phyloP scores from a whole-genome alignment of 1,140 invertebrate species.

The Parapsyche elsis region DNA sequence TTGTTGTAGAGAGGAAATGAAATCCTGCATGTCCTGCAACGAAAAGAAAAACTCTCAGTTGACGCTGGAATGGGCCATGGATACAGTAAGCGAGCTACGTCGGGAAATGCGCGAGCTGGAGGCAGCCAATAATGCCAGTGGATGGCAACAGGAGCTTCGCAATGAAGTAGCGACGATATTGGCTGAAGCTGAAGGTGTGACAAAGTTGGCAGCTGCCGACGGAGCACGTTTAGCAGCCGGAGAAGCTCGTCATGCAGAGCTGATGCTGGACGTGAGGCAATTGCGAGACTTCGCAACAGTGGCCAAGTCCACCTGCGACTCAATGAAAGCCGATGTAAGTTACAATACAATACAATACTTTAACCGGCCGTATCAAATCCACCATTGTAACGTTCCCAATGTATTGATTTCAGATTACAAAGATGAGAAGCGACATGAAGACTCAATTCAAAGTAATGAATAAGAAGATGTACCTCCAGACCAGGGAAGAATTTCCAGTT shows the following conservation, averaged over 20 bases:
- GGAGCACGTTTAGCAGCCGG: constrained; percentile 28
- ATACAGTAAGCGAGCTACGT: constrained; percentile 9
- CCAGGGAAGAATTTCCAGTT: background rate
- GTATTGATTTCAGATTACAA: constrained; percentile 12
- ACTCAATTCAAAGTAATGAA: background rate
- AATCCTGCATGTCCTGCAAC: constrained; percentile 10
- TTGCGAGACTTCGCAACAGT: constrained; percentile 13
- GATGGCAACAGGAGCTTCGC: constrained; percentile 36
- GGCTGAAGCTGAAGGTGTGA: constrained; percentile 36
- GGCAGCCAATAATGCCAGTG: constrained; percentile 34
- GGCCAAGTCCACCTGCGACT: background rate
- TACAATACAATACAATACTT: background rate
- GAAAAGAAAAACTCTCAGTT: constrained; percentile 32
- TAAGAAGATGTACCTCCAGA: constrained; percentile 16
- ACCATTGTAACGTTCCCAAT: background rate
- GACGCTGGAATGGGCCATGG: constrained; percentile 38
- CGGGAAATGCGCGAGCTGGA: constrained; percentile 28
- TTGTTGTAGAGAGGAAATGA: constrained; percentile 37
- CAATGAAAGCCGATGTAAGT: constrained; percentile 15
- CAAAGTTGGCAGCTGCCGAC: constrained; percentile 32
- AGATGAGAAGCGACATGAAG: background rate
- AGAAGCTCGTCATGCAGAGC: constrained; percentile 33
- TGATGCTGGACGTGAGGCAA: constrained; percentile 38
- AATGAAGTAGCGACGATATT: constrained; percentile 33
- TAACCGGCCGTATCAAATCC: background rate